Conservation (phyloP, 2,797 vertebrate species). For the Danio albolineatus region DNA sequence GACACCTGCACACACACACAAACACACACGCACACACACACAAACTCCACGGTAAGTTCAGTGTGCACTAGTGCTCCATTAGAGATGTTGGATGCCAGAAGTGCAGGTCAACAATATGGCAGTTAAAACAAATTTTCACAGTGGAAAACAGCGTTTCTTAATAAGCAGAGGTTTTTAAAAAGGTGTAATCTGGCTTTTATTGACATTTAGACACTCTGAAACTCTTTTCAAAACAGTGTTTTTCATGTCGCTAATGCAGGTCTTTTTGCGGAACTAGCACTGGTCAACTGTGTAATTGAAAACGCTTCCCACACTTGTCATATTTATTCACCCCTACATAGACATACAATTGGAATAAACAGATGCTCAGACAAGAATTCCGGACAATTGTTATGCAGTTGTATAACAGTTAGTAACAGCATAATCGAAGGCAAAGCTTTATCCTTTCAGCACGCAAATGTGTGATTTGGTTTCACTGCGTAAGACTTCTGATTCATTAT, state of each 20-base stretch:
- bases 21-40: not conserved
- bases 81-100: slow-evolving; percentile 24
- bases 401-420: no score
- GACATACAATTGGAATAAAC: slow-evolving; percentile 5
- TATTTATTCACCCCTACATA: slow-evolving; percentile 39
- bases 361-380: slow-evolving; percentile 22
- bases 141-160: slow-evolving; percentile 17
- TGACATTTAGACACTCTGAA: slow-evolving; percentile 34
- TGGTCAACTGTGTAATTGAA: slow-evolving; percentile 26
- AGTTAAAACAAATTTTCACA: slow-evolving; percentile 23
- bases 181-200: slow-evolving; percentile 9
- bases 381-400: slow-evolving; percentile 23
- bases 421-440: not conserved
- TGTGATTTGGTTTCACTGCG: not conserved
- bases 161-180: slow-evolving; percentile 21
- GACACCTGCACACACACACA: slow-evolving; percentile 33
- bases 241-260: slow-evolving; percentile 23
- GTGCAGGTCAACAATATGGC: slow-evolving; percentile 26
- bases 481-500: not conserved
- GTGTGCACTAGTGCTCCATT: slow-evolving; percentile 15
- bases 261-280: slow-evolving; percentile 1
- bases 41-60: slow-evolving; percentile 1
- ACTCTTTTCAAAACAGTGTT: slow-evolving; percentile 9
- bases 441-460: not conserved
- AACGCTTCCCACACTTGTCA: slow-evolving; percentile 18